These are phyloP conservation scores for Sciurus vulgaris DNA, from an alignment of 2,797 vertebrate species.

Conservation along the genomic window DNA sequence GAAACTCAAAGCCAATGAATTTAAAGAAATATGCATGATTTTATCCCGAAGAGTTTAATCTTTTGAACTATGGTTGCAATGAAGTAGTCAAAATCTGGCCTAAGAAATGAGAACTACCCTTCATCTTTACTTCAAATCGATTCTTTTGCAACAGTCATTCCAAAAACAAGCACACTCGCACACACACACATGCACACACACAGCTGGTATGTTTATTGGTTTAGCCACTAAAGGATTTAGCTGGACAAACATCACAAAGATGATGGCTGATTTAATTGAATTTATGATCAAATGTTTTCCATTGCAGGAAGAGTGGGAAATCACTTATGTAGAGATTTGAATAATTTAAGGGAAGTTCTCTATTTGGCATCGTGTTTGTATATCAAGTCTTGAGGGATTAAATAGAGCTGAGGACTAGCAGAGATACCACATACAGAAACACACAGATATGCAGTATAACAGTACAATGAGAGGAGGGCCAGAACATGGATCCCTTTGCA, in stretches of 20 bases:
- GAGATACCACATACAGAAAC: conserved; percentile 64
- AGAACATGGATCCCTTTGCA: conserved; percentile 17
- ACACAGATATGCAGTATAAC: background rate
- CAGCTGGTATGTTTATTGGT: conserved; percentile 85
- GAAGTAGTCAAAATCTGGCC: conserved; percentile 66
- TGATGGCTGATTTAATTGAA: conserved; percentile 88
- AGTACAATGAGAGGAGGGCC: background rate
- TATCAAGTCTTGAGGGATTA: conserved; percentile 82
- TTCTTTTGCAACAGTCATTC: conserved; percentile 60
- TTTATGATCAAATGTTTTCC: conserved; percentile 89
- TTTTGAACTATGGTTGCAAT: conserved; percentile 57
- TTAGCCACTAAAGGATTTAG: conserved; percentile 89
- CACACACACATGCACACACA: conserved; percentile 72
- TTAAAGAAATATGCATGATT: conserved; percentile 44
- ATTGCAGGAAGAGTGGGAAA: conserved; percentile 85
- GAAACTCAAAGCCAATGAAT: conserved; percentile 50
- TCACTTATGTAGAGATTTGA: conserved; percentile 89
- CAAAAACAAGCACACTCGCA: conserved; percentile 7
- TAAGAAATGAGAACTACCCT: conserved; percentile 73
- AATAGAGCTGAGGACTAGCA: conserved; percentile 79
- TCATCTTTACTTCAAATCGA: conserved; percentile 76
- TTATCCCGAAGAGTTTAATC: conserved; percentile 21
- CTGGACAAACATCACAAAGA: conserved; percentile 91
- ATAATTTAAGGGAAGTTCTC: conserved; percentile 90
- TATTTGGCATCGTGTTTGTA: conserved; percentile 83